A percentile compares a stretch with the other conserved stretches of the same genome.
Conservation (phyloP, 2,113 vertebrate species). For the Xiphorhynchus elegans region DNA sequence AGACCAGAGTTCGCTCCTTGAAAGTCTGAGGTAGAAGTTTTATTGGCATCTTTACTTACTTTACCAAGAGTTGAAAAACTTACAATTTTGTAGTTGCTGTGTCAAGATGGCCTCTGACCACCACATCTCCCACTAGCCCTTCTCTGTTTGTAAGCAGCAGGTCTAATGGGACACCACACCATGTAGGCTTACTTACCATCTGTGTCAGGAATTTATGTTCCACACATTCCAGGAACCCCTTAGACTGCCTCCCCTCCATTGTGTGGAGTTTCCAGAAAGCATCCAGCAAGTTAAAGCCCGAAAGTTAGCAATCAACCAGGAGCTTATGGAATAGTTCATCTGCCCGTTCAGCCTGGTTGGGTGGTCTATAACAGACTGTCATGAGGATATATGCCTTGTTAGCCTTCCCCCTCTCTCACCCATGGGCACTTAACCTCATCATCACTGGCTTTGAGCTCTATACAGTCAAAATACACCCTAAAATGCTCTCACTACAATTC, state of each 20-base stretch:
- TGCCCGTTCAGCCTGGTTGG: background rate
- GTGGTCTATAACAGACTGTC: background rate
- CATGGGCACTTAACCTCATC: no score
- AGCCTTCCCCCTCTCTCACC: background rate
- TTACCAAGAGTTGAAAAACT: background rate
- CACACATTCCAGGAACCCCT: background rate
- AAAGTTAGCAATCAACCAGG: background rate
- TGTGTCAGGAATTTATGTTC: background rate
- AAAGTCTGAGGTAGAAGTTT: fast-evolving
- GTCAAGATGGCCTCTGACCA: background rate
- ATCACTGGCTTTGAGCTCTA: no score
- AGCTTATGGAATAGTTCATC: background rate
- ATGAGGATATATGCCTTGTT: background rate
- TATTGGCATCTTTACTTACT: background rate
- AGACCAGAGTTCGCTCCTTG: no score
- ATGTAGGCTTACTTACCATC: background rate
- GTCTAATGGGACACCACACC: background rate
- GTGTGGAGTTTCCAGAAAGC: background rate
- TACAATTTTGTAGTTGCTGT: background rate
- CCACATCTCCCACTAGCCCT: background rate
- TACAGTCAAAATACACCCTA: background rate
- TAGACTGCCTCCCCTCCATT: background rate
- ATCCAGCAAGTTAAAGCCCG: background rate
- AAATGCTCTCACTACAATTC: background rate
- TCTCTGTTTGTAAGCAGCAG: background rate